Conservation (phyloP, 2,113 vertebrate species). For the Seriola dumerili region DNA sequence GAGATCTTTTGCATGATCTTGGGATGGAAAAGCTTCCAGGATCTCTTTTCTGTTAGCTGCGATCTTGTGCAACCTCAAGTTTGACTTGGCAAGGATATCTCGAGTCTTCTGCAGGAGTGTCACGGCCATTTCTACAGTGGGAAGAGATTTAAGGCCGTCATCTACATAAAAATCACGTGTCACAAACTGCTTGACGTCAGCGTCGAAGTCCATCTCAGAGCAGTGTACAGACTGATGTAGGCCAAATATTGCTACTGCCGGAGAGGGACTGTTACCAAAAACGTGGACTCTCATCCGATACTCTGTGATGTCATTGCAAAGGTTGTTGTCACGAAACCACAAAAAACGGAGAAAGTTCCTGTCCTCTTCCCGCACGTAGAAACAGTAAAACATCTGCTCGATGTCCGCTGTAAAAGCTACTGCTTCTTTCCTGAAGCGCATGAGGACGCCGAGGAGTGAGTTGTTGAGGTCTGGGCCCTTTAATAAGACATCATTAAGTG, state of each 20-base stretch:
- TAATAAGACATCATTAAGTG: constrained; percentile 6
- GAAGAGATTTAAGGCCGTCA: background rate
- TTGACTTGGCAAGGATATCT: background rate
- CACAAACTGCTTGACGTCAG: background rate
- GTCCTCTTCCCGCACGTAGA: background rate
- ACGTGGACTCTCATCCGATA: background rate
- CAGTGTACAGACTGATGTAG: background rate
- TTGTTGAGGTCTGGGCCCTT: constrained; percentile 1
- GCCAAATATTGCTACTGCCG: background rate
- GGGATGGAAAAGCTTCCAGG: background rate
- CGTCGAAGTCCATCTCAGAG: background rate
- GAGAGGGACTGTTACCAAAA: background rate
- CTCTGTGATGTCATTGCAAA: background rate
- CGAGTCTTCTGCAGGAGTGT: background rate
- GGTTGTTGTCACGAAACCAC: background rate
- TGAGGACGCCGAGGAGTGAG: background rate
- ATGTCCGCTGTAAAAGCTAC: background rate
- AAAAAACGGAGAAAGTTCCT: background rate
- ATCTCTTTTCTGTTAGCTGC: background rate
- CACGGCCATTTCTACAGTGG: background rate
- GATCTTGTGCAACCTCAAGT: background rate
- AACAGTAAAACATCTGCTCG: constrained; percentile 22
- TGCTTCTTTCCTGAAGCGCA: background rate
- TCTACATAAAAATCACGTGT: background rate
- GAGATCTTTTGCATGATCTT: background rate